Base-by-base conservation (phyloP, 2,797 vertebrate genomes). In the Gymnoscopelus microlampas region DNA sequence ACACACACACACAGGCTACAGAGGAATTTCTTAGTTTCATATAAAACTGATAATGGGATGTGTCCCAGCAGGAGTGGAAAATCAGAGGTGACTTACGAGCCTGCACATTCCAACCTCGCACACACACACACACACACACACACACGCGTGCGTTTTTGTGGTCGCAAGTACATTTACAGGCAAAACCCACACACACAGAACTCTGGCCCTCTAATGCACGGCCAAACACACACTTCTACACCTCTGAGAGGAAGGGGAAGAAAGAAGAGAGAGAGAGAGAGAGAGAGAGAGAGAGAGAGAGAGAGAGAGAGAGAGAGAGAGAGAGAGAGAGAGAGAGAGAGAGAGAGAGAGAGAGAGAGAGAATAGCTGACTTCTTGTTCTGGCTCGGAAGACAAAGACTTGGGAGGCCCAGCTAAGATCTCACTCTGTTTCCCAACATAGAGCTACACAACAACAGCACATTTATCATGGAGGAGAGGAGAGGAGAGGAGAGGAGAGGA, bases 11-110 rank as follows among this genome's bases (percentile, higher is more conserved):
- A 56, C 0, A 66, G 53, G 84, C 85, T 82, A 61, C 87, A 81
- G 84, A 93, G 90, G 93, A 95, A 94, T 94, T 94, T 94, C 90
- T 89, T 94, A 84, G 76, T 89, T 87, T 89, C 85, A 80, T 92
- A 88, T 94, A 93, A 94, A 95, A 93, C 87, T 91, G 93, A 94
- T 94, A 94, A 95, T 91, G 91, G 93, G 91, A 93, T 90, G 90
- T 92, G 91, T 87, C 93, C 70, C 87, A 86, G 91, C 91, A 77
- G 92, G 92, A 94, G 91, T 78, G 90, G 92, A 94, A 95, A 94
- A 90, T 93, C 87, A 70, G 88, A 92, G 91, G 89, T 92, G 82
- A 89, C 83, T 92, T 93, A 76, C 66, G 91, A 92, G 93, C 60
- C 1, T 67, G 74, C 73, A 67, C 82, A 83, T 94, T 90, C 87